A percentile compares a stretch with the other conserved stretches of the same genome.
Evolutionary conservation across 2,797 vertebrate species (phyloP).

Genomic region (Stomatorhinus walkeri): DNA sequence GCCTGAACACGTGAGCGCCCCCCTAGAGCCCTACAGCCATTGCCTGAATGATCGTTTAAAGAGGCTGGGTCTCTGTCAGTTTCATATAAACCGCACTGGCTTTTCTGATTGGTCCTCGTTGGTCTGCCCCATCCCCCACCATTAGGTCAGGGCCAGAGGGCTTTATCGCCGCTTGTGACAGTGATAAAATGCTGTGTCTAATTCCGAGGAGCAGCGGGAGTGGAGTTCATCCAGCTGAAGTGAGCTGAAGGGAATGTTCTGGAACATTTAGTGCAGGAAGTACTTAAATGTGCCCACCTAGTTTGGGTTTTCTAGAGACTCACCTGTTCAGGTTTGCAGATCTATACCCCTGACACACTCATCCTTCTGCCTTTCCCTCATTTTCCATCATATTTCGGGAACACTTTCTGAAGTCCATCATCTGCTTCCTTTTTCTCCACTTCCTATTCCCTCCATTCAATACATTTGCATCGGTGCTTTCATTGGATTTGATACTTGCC

Average conservation of each 20-base stretch:
- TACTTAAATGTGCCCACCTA: not conserved
- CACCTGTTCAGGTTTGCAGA: conserved; percentile 10
- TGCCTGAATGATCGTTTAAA: not conserved
- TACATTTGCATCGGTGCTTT: not conserved
- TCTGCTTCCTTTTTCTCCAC: conserved; percentile 27
- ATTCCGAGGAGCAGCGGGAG: not conserved
- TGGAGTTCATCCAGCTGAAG: not conserved
- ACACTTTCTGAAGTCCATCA: not conserved
- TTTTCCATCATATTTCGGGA: not conserved
- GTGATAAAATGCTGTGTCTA: not conserved
- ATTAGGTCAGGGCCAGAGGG: not conserved
- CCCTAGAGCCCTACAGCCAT: not conserved
- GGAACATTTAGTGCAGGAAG: not conserved
- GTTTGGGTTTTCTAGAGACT: not conserved
- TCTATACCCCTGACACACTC: not conserved
- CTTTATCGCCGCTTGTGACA: not conserved
- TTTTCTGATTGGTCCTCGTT: not conserved
- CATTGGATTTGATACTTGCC: not conserved
- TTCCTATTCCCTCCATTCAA: conserved; percentile 25
- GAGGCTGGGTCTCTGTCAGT: not conserved
- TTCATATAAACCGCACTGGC: not conserved
- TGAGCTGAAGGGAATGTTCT: conserved; percentile 10
- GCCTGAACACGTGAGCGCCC: conserved; percentile 12
- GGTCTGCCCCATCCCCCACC: not conserved
- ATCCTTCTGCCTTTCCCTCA: conserved; percentile 20